These are phyloP conservation scores for Steinernema feltiae DNA, from an alignment of 1,140 invertebrate genomes.

Conservation along the genomic window DNA sequence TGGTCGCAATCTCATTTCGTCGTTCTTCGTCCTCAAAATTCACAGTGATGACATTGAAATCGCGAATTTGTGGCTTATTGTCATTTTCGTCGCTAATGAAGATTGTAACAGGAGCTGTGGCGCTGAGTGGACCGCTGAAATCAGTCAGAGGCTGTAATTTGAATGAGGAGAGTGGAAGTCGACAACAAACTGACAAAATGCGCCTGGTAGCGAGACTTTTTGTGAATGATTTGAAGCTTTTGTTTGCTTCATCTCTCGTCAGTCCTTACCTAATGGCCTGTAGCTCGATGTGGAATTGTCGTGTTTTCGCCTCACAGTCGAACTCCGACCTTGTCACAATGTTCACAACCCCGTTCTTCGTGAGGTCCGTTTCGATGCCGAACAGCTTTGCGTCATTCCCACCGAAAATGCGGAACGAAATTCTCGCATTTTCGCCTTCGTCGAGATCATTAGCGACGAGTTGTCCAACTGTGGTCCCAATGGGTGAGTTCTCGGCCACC, in stretches of 20 bases:
- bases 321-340: conserved; percentile 49
- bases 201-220: neutral
- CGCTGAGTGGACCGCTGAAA: conserved; percentile 53
- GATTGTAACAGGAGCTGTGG: conserved; percentile 48
- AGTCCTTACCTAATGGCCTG: conserved; percentile 44
- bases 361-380: conserved; percentile 47
- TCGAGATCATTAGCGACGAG: conserved; percentile 84
- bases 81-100: conserved; percentile 54
- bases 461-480: conserved; percentile 79
- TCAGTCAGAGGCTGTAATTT: neutral
- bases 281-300: conserved; percentile 48
- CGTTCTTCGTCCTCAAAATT: conserved; percentile 40
- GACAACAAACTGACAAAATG: neutral
- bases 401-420: conserved; percentile 54
- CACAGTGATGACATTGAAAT: conserved; percentile 46
- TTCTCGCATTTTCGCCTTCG: conserved; percentile 72
- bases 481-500: conserved; percentile 73
- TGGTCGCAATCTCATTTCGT: conserved; percentile 38
- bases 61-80: conserved; percentile 50
- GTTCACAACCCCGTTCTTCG: conserved; percentile 40
- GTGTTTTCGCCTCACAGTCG: conserved; percentile 52
- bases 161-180: conserved; percentile 7
- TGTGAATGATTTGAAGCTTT: neutral
- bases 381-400: conserved; percentile 53
- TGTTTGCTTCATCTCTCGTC: neutral